Conservation (phyloP, 2,888 invertebrate genomes). For the Mimachlamys varia region DNA sequence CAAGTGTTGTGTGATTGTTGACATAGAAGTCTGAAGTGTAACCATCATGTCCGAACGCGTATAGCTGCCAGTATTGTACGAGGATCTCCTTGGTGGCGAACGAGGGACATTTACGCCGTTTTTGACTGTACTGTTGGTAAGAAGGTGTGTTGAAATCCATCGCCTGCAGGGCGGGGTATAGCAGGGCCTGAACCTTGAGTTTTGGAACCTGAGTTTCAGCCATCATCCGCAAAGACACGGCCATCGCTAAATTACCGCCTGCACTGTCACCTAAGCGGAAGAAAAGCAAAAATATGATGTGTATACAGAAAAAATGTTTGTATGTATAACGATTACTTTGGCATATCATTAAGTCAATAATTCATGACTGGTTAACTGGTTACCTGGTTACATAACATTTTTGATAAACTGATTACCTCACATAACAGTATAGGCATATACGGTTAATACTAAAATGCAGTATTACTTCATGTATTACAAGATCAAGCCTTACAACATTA, state of each 20-base stretch:
- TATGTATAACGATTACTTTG: no score
- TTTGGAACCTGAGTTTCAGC: constrained; percentile 53
- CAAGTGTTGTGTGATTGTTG: constrained; percentile 51
- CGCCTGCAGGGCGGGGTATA: constrained; percentile 56
- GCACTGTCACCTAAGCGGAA: constrained; percentile 65
- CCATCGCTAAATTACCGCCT: constrained; percentile 69
- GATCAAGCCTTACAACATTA: no score
- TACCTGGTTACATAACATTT: neutral
- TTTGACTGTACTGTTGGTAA: constrained; percentile 49
- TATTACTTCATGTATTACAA: no score
- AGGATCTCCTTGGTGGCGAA: constrained; percentile 54
- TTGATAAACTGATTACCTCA: neutral
- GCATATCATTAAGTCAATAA: no score
- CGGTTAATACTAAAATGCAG: no score
- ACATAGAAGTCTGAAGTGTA: constrained; percentile 39
- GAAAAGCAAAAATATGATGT: no score
- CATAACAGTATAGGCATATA: neutral
- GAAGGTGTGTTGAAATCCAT: constrained; percentile 72
- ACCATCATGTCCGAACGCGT: constrained; percentile 55
- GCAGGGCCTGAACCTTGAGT: constrained; percentile 43
- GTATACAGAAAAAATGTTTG: no score
- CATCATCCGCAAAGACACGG: constrained; percentile 58
- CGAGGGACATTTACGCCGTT: constrained; percentile 53
- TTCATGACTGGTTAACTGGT: no score
- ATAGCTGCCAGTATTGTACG: constrained; percentile 57